Evolutionary conservation across 2,888 invertebrate species (phyloP), one percentile per base, ranked within the genome.

Genomic region (Pheosia gnoma): DNA sequence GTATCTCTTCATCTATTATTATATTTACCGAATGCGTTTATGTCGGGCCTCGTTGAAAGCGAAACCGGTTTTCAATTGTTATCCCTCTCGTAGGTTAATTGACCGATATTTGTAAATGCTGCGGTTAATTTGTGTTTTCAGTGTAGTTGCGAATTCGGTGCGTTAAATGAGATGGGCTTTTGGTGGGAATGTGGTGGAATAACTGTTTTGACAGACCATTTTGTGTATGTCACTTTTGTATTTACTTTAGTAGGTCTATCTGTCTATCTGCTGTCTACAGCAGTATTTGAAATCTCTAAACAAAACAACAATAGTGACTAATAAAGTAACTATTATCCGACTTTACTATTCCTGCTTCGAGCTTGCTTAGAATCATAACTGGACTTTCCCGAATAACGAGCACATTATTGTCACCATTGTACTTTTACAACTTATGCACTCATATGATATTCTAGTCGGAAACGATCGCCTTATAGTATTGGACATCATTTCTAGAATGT

Each of bases 61-160:
- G 91, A 91, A 91, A 91, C 86, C 87, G 85, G 25, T 83, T 89
- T 88, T 84, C 90, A 88, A 91, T 91, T 91, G 91, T 91, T 91
- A 90, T 90, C 90, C 84, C 87, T 81, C 83, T 78, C 84, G 80
- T 70, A 81, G 80, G 83, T 89, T 90, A 91, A 91, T 91, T 91
- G 91, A 87, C 90, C 90, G 91, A 91, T 90, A 92, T 92, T 90
- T 89, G 92, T 90, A 89, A 90, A 90, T 84, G 85, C 75, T 75
- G 70, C 66, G 71, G 81, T 80, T 85, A 86, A 86, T 87, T 82
- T 78, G 78, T 72, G 77, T 79, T 79, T 78, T 80, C 78, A 65
- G 68, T 65, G 57, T 47, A 49, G 51, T 57, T 36, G 37, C 36
- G 10, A 62, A 60, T 62, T 54, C 60, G 43, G 45, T 45, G n/a